Base-by-base conservation (phyloP, 2,888 invertebrate genomes). In the Campaea margaritaria region DNA sequence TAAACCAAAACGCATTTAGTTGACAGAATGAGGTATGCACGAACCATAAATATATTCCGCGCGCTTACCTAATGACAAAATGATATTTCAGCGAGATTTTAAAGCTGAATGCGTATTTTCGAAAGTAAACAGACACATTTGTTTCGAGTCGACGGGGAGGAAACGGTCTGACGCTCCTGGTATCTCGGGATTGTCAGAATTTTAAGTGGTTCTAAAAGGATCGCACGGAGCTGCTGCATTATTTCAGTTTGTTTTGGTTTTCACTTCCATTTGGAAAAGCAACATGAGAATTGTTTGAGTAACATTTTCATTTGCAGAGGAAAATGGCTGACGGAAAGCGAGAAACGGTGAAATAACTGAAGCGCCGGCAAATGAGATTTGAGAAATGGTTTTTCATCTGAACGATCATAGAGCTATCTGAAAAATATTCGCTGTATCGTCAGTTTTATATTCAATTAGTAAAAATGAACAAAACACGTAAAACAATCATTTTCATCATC, bases 1-100 rank as follows among this genome's bases (percentile, higher is more conserved):
- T 82, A 76, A 82, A 83, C 85, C 85, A 73, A 83, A 87, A 85
- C 81, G 83, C 83, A 85, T 86, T 85, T 83, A 79, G 85, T 79
- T 86, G 89, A 89, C 89, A 88, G 86, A 78, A 82, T 88, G 87
- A 89, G 76, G 79, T 82, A 89, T 86, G 77, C 72, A 72, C 71
- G 70, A 71, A 70, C 66, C 82, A 78, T 82, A 81, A 81, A 82
- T 81, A 83, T 78, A 74, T 81, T 80, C 78, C 69, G 76, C 73
- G 73, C 72, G 79, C 78, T 79, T 80, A 70, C 73, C 73, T 76
- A 78, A 82, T 81, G 78, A 80, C 75, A 73, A 74, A 73, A 74
- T 76, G 74, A 79, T 80, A 77, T 76, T 78, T 70, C 68, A 74
- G 63, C 64, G 68, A 62, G 58, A 52, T 67, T 71, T 61, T 55